These are phyloP conservation scores for Eugnorisma glareosa DNA, from an alignment of 2,888 invertebrate species.

Conservation along the genomic window DNA sequence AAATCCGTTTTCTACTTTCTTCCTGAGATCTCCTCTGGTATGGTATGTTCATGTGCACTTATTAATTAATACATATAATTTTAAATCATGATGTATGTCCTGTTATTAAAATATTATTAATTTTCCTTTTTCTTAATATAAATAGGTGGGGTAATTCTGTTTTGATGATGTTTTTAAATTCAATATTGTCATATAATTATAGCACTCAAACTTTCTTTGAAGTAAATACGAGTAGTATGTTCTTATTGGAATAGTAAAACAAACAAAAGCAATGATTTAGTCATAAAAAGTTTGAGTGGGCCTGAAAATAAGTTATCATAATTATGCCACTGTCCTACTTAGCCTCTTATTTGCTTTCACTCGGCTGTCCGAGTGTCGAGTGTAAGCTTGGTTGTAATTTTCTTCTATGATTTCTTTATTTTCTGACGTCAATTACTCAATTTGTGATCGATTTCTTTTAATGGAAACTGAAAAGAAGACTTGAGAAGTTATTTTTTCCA, in stretches of 20 bases:
- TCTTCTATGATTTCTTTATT: constrained; percentile 27
- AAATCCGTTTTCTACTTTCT: neutral
- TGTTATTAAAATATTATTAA: neutral
- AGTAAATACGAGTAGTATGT: constrained; percentile 16
- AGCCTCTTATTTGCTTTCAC: constrained; percentile 57
- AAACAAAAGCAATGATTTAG: constrained; percentile 49
- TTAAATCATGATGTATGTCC: neutral
- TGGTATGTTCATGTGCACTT: neutral
- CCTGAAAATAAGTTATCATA: constrained; percentile 58
- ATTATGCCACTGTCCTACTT: constrained; percentile 25
- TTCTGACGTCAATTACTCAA: constrained; percentile 55
- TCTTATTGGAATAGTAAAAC: constrained; percentile 41
- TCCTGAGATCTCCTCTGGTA: neutral
- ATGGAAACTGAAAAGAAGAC: constrained; percentile 37
- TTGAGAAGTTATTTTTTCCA: neutral
- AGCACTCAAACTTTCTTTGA: constrained; percentile 19
- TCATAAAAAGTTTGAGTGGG: constrained; percentile 32
- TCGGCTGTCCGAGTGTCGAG: too few relatives aligned
- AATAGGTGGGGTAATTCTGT: neutral
- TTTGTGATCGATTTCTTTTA: constrained; percentile 44
- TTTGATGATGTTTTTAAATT: neutral
- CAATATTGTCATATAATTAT: constrained; percentile 26
- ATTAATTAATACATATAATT: neutral
- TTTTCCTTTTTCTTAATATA: neutral
- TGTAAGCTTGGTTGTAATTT: constrained; percentile 23